Percentiles rank a stretch among this genome's conserved stretches.
These are phyloP conservation scores for Melozone crissalis DNA, from an alignment of 2,113 vertebrate species.

Conservation along the genomic window DNA sequence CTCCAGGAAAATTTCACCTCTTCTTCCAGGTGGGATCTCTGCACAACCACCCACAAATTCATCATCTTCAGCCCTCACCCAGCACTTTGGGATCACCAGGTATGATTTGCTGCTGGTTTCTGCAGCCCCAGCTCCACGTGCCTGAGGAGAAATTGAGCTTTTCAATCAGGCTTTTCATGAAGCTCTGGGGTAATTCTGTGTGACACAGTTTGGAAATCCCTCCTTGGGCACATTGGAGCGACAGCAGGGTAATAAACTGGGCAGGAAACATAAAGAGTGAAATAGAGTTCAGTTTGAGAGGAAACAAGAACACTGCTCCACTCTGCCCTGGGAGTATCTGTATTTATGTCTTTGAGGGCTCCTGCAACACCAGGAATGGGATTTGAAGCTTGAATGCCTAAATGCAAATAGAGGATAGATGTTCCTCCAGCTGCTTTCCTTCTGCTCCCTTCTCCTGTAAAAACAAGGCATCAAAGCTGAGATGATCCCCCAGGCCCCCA, in stretches of 20 bases:
- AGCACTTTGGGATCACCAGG: rapidly evolving
- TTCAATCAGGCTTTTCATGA: not conserved
- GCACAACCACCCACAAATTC: rapidly evolving
- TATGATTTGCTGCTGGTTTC: not conserved
- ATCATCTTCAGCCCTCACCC: not conserved
- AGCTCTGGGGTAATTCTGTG: not conserved
- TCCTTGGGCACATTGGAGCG: not conserved
- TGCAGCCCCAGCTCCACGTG: not conserved
- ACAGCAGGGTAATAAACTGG: not conserved
- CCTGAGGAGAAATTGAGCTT: not conserved
- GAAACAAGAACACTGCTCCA: not conserved
- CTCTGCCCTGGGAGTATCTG: not conserved
- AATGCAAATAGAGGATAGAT: not conserved
- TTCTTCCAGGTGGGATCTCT: not conserved
- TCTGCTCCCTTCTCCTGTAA: not conserved
- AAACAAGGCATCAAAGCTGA: not conserved
- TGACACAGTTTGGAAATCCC: not conserved
- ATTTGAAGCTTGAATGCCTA: not conserved
- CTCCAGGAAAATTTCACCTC: not conserved
- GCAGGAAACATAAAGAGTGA: not conserved
- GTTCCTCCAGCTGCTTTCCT: not conserved
- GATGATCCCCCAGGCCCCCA: not conserved
- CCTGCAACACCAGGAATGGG: not conserved
- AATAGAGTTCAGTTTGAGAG: not conserved
- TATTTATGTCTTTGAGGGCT: not conserved